Evolutionary conservation across 2,797 vertebrate species (phyloP).

Genomic region (Gymnothorax javanicus): DNA sequence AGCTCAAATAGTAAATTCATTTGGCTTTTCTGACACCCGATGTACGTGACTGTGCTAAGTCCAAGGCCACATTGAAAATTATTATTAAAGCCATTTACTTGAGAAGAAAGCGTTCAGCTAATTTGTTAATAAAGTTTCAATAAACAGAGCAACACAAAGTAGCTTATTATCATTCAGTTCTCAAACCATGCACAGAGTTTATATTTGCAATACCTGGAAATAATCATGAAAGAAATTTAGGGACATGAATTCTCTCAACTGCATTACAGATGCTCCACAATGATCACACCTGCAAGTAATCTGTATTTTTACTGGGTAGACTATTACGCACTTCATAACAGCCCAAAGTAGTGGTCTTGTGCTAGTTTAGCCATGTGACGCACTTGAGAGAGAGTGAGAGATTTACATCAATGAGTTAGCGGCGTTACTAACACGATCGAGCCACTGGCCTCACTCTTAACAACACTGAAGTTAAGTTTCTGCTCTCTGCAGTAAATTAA

Average conservation of each 20-base stretch:
- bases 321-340: not conserved
- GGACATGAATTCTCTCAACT: not conserved
- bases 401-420: too few relatives aligned
- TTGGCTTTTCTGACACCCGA: not conserved
- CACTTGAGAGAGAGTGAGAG: too few relatives aligned
- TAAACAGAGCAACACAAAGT: not conserved
- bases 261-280: not conserved
- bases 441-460: too few relatives aligned
- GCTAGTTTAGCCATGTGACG: too few relatives aligned
- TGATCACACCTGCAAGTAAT: not conserved
- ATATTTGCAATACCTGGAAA: not conserved
- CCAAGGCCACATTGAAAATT: not conserved
- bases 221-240: not conserved
- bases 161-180: too few relatives aligned
- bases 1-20: too few relatives aligned
- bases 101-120: not conserved
- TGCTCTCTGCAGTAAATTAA: too few relatives aligned
- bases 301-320: not conserved
- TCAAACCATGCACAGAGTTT: too few relatives aligned
- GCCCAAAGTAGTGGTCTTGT: not conserved
- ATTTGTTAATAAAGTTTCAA: not conserved
- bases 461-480: too few relatives aligned
- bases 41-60: not conserved
- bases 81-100: not conserved
- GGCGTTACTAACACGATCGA: too few relatives aligned